phyloP scores from a whole-genome alignment of 2,797 vertebrate species.

The Pseudocheirus occidentalis region DNA sequence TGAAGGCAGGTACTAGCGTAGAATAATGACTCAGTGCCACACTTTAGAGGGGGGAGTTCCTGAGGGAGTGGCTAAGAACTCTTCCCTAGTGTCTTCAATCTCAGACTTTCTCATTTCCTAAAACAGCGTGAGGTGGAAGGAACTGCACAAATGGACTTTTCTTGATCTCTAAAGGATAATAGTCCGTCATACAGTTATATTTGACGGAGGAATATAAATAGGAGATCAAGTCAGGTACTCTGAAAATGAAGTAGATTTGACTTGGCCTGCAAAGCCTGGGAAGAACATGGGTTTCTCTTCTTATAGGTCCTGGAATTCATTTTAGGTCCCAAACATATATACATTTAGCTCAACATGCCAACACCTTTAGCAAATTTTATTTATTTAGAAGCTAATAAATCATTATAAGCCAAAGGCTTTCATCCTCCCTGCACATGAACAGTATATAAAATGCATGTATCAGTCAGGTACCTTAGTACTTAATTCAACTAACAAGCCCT shows the following conservation, averaged over 20 bases:
- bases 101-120: background rate
- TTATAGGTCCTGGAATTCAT: background rate
- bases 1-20: background rate
- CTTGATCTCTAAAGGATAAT: background rate
- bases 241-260: background rate
- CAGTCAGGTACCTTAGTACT: background rate
- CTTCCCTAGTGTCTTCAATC: background rate
- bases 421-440: background rate
- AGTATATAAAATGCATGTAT: background rate
- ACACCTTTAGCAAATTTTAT: background rate
- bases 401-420: background rate
- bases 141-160: background rate
- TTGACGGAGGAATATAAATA: background rate
- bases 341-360: background rate
- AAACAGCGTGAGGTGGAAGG: background rate
- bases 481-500: background rate
- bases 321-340: no score
- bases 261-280: background rate
- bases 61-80: background rate
- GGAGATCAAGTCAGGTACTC: background rate
- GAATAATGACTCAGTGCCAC: background rate
- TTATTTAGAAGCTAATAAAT: constrained; percentile 32
- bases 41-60: background rate
- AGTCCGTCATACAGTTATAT: background rate
- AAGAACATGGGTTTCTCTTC: background rate